Base-by-base conservation (phyloP, 2,797 vertebrate species). In the Malurus leucopterus region DNA sequence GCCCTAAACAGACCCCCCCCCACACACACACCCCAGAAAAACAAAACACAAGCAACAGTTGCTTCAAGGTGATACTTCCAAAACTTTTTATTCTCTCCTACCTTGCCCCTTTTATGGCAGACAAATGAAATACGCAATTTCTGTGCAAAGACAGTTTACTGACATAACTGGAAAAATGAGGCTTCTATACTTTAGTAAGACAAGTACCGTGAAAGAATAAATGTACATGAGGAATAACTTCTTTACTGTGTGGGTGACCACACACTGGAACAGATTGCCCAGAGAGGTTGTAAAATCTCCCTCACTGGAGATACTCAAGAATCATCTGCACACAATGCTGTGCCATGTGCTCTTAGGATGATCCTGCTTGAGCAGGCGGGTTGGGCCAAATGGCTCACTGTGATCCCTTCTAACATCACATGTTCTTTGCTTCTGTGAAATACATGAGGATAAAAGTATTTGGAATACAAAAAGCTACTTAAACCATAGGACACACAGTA, bases 311-410 rank as follows among this genome's bases (percentile, higher is more conserved):
- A 9, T 30, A 38, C 23, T 59, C 30, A 53, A 22, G 50, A 68
- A 59, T 14, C 0, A 0, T 18, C 23, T 0, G 3, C 13, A 67
- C 29, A 53, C 40, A 53, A 8, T 21, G 7, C 46, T 53, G 24
- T 6, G 16, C 40, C 6, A 8, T 4, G 3, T 53, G 7, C 40
- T 46, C 29, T 53, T 29, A 5, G 46, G 7, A 24, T 30, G 11
- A 40, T 3, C 40, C 40, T 46, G 40, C 29, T 38, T 29, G 54
- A 59, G 32, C 30, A 34, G 11, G 34, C 11, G 9, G 24, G 2
- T 22, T 61, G 54, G 71, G 26, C 40, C 62, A 59, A 32, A 40
- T 29, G 32, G 53, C 16, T 15, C 32, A 11, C 13, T 24, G 40
- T 29, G 40, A 3, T 14, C 40, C 17, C 24, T 75, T 68, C 41